phyloP scores from a whole-genome alignment of 2,888 invertebrate species.

The Drosophila conformis region DNA sequence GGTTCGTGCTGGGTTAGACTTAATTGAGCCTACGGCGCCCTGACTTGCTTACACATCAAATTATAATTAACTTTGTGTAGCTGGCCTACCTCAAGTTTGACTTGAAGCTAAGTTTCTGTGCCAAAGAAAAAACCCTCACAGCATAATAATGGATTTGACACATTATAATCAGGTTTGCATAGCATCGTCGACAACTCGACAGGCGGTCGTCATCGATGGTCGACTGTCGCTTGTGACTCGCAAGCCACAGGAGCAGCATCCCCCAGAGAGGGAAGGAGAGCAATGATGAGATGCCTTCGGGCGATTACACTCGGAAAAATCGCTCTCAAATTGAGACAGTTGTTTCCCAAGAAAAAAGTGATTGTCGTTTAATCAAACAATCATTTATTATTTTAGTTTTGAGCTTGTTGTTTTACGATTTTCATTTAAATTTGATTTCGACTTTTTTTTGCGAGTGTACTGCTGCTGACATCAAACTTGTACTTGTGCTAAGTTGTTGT shows the following conservation, averaged over 20 bases:
- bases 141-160: constrained; percentile 79
- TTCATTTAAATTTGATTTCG: background rate
- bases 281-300: background rate
- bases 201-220: constrained; percentile 18
- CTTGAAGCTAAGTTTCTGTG: constrained; percentile 36
- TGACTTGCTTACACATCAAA: constrained; percentile 59
- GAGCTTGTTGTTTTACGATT: background rate
- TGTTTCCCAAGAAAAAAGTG: background rate
- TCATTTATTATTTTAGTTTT: background rate
- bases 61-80: constrained; percentile 78
- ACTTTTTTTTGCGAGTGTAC: background rate
- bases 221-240: constrained; percentile 11
- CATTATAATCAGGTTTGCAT: constrained; percentile 79
- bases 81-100: constrained; percentile 30
- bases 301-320: background rate
- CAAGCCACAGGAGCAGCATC: constrained; percentile 36
- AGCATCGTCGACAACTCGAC: constrained; percentile 45
- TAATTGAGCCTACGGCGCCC: constrained; percentile 56
- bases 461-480: constrained; percentile 55
- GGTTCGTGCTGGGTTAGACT: constrained; percentile 33
- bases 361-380: background rate
- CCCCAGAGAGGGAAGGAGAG: background rate
- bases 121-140: constrained; percentile 57
- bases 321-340: background rate
- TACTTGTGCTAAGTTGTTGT: constrained; percentile 60